Base-by-base conservation (phyloP, 2,797 vertebrate species). In the Argentina silus region DNA sequence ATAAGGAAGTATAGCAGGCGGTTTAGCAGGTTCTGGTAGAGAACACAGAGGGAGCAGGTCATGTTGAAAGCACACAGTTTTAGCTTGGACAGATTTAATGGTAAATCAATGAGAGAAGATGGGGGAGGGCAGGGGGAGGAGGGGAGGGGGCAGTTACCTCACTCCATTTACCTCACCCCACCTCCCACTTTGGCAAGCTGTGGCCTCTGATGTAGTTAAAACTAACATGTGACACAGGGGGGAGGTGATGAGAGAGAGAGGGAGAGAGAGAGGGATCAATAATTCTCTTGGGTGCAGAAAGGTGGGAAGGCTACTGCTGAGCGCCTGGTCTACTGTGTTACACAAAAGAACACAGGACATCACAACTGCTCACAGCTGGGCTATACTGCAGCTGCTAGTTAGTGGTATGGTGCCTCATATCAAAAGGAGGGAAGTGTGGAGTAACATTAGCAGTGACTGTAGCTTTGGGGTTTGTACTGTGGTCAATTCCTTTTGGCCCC, bases 71-170 rank as follows among this genome's bases (percentile, higher is more conserved):
- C 3, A 23, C 56, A 48, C 50, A 9, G 23, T 43, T 71, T 71
- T 47, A 53, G 47, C 59, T 62, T 36, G 14, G 70, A 72, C 27
- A 55, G 60, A 55, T 64, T 72, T 64, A 72, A 64, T 56, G 48
- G 50, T 55, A 44, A 72, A 65, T 72, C 70, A 56, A 72, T 72
- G 59, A 11, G 11, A 12, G 11, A n/a, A 42, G 43, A 14, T 44
- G 45, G 36, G 42, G 17, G 53, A 8, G 23, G 57, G 44, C 6
- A 44, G 23, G 21, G 55, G 8, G 44, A 12, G 7, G 5, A 2
- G 60, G 27, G 1, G 15, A 11, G 72, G 66, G 68, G 57, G 43
- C 15, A 51, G 12, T 51, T 59, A 42, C 27, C 19, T 27, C 19
- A 70, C 56, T 47, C 56, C 44, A 59, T 60, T 17, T 60, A 14